Evolutionary conservation across 1,140 invertebrate genomes (phyloP), one percentile per base, ranked within the genome.

Genomic region (Streblospio benedicti): DNA sequence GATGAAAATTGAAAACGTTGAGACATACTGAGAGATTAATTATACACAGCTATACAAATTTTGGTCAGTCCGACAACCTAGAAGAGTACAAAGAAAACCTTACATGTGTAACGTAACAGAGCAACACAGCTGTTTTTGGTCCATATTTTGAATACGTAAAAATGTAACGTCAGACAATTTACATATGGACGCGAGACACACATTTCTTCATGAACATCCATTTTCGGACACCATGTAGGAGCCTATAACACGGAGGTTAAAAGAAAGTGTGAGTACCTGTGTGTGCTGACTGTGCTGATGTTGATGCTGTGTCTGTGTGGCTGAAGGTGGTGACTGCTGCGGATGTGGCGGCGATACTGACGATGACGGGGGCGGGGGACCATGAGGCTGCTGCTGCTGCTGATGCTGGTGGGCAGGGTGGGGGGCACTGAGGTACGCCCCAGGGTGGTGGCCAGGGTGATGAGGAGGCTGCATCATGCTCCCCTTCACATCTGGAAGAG

Each of bases 401-500:
- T 52, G 50, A n/a, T 52, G 50, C 5, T 25, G 23, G 5, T 20
- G 23, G 25, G 25, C 23, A n/a, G 50, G 27, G 27, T 30, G 28
- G 50, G 28, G 28, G 50, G 25, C n/a, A n/a, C n/a, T n/a, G n/a
- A n/a, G 12, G 27, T 30, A 2, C n/a, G 27, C 27, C 5, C 33
- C 27, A n/a, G 28, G 50, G 6, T 25, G 23, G 5, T 20, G 23
- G 25, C 23, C 23, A n/a, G 50, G 27, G 27, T 30, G 28, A 31
- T 52, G 28, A 31, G 25, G n/a, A n/a, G n/a, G n/a, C n/a, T n/a
- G 27, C 27, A 52, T 31, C 9, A 33, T 41, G 12, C 20, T 43
- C 4, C 33, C 31, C 20, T 56, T 56, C 23, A 56, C 53, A 56
- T 56, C 53, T 56, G 53, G 2, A 52, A 52, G 4, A 52, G 31